These are phyloP conservation scores for Lithobates pipiens DNA, from an alignment of 2,797 vertebrate genomes.

Conservation along the genomic window DNA sequence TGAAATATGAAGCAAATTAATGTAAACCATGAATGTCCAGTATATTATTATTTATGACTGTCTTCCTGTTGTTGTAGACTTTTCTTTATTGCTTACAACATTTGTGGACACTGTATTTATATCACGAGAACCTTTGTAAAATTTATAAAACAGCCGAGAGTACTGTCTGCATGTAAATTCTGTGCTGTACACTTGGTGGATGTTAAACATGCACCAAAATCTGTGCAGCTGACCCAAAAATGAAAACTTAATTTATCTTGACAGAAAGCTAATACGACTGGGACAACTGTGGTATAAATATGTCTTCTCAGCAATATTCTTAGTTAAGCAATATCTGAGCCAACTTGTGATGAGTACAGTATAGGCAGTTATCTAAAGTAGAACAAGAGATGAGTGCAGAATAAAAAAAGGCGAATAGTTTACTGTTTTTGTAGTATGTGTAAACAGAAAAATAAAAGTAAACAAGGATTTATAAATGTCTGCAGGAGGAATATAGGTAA, in stretches of 20 bases:
- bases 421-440: neutral
- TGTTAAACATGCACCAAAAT: conserved; percentile 22
- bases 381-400: neutral
- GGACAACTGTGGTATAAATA: neutral
- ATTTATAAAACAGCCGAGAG: neutral
- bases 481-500: neutral
- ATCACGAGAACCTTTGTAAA: conserved; percentile 39
- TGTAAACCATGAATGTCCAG: conserved; percentile 3
- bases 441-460: neutral
- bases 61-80: conserved; percentile 18
- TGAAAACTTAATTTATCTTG: conserved; percentile 14
- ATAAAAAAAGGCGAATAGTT: neutral
- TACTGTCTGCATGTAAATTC: conserved; percentile 40
- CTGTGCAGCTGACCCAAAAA: neutral
- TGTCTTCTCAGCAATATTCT: neutral
- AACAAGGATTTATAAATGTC: neutral
- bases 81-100: conserved; percentile 27
- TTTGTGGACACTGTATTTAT: conserved; percentile 40
- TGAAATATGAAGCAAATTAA: conserved; percentile 18
- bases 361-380: neutral
- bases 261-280: neutral
- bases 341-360: neutral
- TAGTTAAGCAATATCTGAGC: neutral
- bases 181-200: neutral
- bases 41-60: conserved; percentile 38